Evolutionary conservation across 2,888 invertebrate genomes (phyloP).

Genomic region (Oithona nana): DNA sequence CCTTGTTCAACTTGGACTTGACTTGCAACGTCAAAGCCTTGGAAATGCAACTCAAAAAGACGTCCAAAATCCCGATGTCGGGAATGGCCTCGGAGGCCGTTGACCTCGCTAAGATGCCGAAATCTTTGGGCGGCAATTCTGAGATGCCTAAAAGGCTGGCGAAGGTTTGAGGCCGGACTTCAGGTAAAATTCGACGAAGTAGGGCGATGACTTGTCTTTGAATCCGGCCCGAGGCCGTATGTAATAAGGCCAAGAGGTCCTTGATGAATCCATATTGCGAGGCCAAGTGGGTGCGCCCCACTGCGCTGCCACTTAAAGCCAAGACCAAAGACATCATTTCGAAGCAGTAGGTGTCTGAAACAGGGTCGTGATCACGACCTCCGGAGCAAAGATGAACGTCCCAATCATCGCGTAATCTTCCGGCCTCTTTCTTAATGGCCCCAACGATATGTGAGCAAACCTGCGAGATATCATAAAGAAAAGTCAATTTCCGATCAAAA

Average conservation of each 20-base stretch:
- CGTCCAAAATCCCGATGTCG: slow-evolving; percentile 62
- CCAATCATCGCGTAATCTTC: slow-evolving; percentile 75
- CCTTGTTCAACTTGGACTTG: slow-evolving; percentile 8
- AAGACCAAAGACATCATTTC: slow-evolving; percentile 90
- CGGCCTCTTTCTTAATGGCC: slow-evolving; percentile 73
- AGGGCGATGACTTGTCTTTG: slow-evolving; percentile 54
- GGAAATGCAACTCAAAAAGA: slow-evolving; percentile 71
- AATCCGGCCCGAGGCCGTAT: slow-evolving; percentile 82
- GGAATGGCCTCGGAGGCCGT: not conserved
- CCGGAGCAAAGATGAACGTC: slow-evolving; percentile 39
- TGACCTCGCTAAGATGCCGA: slow-evolving; percentile 33
- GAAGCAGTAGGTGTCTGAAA: slow-evolving; percentile 76
- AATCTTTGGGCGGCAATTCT: slow-evolving; percentile 49
- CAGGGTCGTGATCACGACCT: slow-evolving; percentile 18
- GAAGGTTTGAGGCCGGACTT: slow-evolving; percentile 65
- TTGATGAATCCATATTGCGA: slow-evolving; percentile 66
- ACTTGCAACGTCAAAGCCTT: slow-evolving; percentile 68
- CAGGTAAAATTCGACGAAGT: slow-evolving; percentile 51
- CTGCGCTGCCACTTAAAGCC: slow-evolving; percentile 76
- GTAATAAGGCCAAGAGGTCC: slow-evolving; percentile 65
- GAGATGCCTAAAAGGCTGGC: slow-evolving; percentile 53
- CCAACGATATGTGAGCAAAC: slow-evolving; percentile 34
- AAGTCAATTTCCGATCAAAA: no score
- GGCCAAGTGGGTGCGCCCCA: slow-evolving; percentile 71
- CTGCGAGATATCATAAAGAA: no score